phyloP scores from a whole-genome alignment of 2,888 invertebrate species.

The Parnassius glacialis region DNA sequence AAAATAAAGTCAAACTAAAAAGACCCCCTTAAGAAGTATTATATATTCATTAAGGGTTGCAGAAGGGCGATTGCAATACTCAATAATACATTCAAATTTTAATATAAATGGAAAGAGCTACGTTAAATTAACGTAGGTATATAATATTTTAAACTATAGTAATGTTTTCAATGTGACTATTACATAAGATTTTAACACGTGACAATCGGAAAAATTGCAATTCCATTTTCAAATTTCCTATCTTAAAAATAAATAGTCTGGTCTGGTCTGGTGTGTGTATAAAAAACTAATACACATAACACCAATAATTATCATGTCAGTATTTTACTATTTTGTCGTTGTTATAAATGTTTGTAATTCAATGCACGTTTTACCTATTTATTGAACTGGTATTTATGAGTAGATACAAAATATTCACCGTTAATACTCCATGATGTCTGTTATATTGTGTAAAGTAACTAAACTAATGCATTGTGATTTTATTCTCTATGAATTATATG shows the following conservation, averaged over 20 bases:
- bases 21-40: neutral
- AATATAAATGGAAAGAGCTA: slow-evolving; percentile 9
- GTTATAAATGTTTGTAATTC: slow-evolving; percentile 26
- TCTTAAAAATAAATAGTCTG: slow-evolving; percentile 4
- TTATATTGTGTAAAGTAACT: slow-evolving; percentile 51
- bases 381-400: slow-evolving; percentile 38
- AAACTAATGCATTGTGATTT: slow-evolving; percentile 74
- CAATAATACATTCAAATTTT: slow-evolving; percentile 12
- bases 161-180: neutral
- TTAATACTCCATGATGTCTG: slow-evolving; percentile 60
- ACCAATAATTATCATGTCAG: slow-evolving; percentile 24
- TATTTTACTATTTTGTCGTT: slow-evolving; percentile 29
- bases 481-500: slow-evolving; percentile 75
- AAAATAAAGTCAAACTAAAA: no score
- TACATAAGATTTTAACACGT: slow-evolving; percentile 13
- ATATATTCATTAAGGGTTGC: slow-evolving; percentile 4
- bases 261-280: neutral
- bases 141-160: slow-evolving; percentile 13
- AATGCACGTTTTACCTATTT: slow-evolving; percentile 32
- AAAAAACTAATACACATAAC: neutral
- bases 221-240: slow-evolving; percentile 24
- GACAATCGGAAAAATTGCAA: slow-evolving; percentile 15
- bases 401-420: slow-evolving; percentile 38
- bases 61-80: slow-evolving; percentile 25
- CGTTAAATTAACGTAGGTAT: slow-evolving; percentile 2